Conservation (phyloP, 2,113 vertebrate species). For the Corythornis vintsioides region DNA sequence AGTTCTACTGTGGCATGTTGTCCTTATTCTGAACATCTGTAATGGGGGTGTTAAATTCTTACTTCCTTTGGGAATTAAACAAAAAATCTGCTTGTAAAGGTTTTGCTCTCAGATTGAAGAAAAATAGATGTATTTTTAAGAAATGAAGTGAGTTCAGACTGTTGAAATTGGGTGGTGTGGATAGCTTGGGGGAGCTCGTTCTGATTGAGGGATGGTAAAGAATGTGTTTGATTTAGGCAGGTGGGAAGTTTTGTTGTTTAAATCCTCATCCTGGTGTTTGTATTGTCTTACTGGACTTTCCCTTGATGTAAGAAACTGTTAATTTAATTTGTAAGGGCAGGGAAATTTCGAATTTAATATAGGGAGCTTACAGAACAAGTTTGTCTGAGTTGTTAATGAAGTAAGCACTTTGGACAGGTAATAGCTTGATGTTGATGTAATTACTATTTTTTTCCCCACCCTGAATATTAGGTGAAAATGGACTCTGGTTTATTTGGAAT, state of each 20-base stretch:
- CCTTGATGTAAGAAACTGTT: constrained; percentile 13
- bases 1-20: fast-evolving
- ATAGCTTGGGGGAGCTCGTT: not conserved
- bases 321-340: constrained; percentile 49
- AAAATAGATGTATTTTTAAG: not conserved
- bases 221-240: not conserved
- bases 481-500: constrained; percentile 13
- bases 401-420: constrained; percentile 57
- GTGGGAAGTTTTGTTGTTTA: not conserved
- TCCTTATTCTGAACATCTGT: not conserved
- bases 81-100: not conserved
- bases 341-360: constrained; percentile 55
- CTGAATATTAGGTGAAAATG: constrained; percentile 42
- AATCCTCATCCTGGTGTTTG: not conserved
- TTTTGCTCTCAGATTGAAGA: not conserved
- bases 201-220: not conserved
- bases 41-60: not conserved
- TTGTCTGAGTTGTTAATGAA: constrained; percentile 54
- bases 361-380: constrained; percentile 62
- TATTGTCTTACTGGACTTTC: not conserved
- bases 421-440: constrained; percentile 60
- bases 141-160: not conserved
- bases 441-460: constrained; percentile 13
- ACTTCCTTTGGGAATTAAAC: not conserved
- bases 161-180: not conserved